phyloP scores from a whole-genome alignment of 2,113 vertebrate species.

The Pseudorasbora parva region DNA sequence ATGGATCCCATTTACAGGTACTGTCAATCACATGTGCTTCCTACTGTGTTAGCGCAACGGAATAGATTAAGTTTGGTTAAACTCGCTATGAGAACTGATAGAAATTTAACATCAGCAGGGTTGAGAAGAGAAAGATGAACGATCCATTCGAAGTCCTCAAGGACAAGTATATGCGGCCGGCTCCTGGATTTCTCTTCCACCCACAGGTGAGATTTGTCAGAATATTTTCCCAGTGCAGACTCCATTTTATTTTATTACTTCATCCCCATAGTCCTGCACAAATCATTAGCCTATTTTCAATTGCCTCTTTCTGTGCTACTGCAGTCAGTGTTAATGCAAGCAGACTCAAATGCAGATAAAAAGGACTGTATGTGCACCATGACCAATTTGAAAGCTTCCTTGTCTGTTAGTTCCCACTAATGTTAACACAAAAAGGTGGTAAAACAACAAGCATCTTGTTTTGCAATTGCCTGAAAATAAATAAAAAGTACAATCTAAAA shows the following conservation, averaged over 20 bases:
- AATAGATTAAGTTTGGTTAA: background rate
- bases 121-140: conserved; percentile 99
- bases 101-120: conserved; percentile 95
- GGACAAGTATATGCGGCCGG: conserved; percentile 97
- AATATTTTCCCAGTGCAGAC: conserved; percentile 21
- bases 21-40: conserved; percentile 64
- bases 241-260: conserved; percentile 13
- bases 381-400: background rate
- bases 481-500: too few relatives aligned
- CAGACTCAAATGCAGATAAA: conserved; percentile 10
- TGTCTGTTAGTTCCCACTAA: background rate
- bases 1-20: conserved; percentile 99
- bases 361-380: background rate
- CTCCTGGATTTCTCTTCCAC: conserved; percentile 96
- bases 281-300: conserved; percentile 17
- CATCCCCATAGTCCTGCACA: background rate
- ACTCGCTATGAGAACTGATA: conserved; percentile 69
- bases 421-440: background rate
- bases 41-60: background rate
- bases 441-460: background rate
- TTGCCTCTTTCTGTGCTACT: background rate
- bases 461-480: background rate
- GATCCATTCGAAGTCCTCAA: conserved; percentile 98
- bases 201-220: conserved; percentile 85
- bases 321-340: conserved; percentile 18